Percentiles rank a stretch among this genome's conserved stretches.
phyloP scores from a whole-genome alignment of 2,113 vertebrate species.

The Misgurnus mizolepis region DNA sequence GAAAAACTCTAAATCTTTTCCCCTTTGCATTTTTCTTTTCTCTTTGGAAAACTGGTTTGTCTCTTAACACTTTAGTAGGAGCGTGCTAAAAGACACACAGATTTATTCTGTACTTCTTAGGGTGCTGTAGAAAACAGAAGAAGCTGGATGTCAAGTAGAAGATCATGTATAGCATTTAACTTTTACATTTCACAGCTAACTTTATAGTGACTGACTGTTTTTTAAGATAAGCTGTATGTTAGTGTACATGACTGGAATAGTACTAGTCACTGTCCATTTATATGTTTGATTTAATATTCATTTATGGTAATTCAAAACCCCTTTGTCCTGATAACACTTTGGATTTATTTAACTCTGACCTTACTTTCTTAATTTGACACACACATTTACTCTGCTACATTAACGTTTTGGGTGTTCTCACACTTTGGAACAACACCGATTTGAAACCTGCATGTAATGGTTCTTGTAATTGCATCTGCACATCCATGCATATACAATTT shows the following conservation, averaged over 20 bases:
- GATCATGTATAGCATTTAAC: background rate
- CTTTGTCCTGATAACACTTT: too few relatives aligned
- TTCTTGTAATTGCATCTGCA: too few relatives aligned
- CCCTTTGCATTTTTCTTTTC: constrained; percentile 50
- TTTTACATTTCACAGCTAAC: background rate
- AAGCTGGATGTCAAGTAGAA: background rate
- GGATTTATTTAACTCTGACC: too few relatives aligned
- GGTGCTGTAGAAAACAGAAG: constrained; percentile 4
- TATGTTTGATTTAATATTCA: too few relatives aligned
- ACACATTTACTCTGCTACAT: background rate
- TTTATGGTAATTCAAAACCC: too few relatives aligned
- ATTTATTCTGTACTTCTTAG: constrained; percentile 14
- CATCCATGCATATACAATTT: background rate
- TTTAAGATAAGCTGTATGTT: too few relatives aligned
- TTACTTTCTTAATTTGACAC: too few relatives aligned
- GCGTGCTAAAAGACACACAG: constrained; percentile 25
- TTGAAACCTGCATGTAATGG: background rate
- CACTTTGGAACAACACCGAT: background rate
- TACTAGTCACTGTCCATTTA: too few relatives aligned
- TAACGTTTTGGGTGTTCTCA: background rate
- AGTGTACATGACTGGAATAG: too few relatives aligned
- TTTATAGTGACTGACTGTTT: too few relatives aligned
- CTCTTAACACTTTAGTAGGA: constrained; percentile 38
- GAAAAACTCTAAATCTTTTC: constrained; percentile 47
- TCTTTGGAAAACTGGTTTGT: constrained; percentile 30